Conservation (phyloP, 2,797 vertebrate genomes). For the Zonotrichia albicollis region DNA sequence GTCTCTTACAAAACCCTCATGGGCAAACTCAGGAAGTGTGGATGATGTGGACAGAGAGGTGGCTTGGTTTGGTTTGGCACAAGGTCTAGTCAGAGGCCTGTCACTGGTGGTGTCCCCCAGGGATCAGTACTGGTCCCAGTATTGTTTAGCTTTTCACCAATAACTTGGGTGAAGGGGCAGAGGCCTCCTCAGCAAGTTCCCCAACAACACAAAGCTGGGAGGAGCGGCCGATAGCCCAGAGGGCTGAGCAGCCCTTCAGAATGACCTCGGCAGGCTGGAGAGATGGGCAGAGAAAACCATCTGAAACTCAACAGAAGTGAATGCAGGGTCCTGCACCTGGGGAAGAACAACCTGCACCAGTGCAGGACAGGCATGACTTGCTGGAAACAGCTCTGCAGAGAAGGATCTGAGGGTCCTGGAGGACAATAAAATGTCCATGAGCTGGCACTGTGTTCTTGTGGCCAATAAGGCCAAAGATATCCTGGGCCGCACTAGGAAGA, state of each 20-base stretch:
- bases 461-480: neutral
- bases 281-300: neutral
- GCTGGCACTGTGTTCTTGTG: neutral
- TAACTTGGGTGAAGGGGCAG: neutral
- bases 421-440: neutral
- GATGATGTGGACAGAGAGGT: neutral
- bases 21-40: neutral
- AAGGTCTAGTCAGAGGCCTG: neutral
- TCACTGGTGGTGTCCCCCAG: neutral
- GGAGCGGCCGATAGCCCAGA: fast-evolving
- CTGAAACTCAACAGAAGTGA: neutral
- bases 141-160: neutral
- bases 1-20: neutral
- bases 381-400: neutral
- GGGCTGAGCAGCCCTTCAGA: neutral
- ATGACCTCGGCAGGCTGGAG: fast-evolving
- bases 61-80: neutral
- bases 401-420: neutral
- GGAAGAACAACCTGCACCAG: neutral
- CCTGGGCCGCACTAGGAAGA: neutral
- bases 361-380: neutral
- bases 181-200: neutral
- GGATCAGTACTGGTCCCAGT: neutral
- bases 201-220: neutral
- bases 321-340: too few species aligned